Evolutionary conservation across 1,140 invertebrate genomes (phyloP), one percentile per base, ranked within the genome.

Genomic region (Aphis craccivora): DNA sequence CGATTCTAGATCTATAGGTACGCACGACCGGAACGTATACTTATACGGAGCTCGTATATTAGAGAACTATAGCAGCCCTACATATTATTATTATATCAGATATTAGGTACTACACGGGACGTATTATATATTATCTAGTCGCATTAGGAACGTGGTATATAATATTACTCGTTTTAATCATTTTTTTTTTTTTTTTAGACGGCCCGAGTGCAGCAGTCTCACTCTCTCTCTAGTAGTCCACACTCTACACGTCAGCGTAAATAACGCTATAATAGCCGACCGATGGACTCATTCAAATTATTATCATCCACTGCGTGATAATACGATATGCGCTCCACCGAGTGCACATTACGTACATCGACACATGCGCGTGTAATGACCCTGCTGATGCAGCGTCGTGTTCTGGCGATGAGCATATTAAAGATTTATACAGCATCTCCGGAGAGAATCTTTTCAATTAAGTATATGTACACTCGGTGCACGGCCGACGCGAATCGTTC

Each of bases 1-100:
- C 60, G 55, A 91, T 91, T 91, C 9, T 48, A 51, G 67, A 81
- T 76, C 35, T n/a, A 84, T 83, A 37, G 22, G n/a, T 37, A 35
- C 22, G 35, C 83, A 53, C 20, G 45, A 89, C 87, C 48, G 87
- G 87, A 89, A 89, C 87, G 87, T 89, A 89, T 89, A 89, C n/a
- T 53, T 89, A 76, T 9, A 23, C 60, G 48, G 37, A 76, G 14
- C 51, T 40, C 89, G 53, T 51, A 55, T 90, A 90, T 90, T 55
- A 90, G 18, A 53, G 18, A 55, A n/a, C 84, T 86, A 40, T 40
- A 86, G 11, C 37, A 86, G 84, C 40, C 11, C 84, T 43, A 86
- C 30, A 45, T 45, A 86, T 45, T 43, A 45, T 45, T 23, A 84
- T 23, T 40, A 43, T 86, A 86, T 76, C 30, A 18, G 30, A 25